Conservation (phyloP, 1,140 invertebrate species). For the Halictus rubicundus region DNA sequence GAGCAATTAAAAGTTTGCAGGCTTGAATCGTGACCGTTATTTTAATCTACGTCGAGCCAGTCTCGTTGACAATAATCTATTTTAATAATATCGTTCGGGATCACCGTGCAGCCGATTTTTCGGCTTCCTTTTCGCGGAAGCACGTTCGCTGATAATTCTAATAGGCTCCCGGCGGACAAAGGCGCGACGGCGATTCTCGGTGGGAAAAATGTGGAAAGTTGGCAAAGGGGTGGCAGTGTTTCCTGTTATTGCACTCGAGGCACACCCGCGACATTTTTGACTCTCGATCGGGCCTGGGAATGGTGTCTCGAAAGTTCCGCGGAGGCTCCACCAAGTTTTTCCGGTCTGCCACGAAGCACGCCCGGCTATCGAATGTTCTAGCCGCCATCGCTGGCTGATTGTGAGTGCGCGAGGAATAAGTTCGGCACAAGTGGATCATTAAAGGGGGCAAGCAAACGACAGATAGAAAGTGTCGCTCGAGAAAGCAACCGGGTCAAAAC, state of each 20-base stretch:
- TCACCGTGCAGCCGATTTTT: too few relatives aligned
- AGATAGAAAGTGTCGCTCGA: conserved; percentile 18
- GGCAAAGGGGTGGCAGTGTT: neutral
- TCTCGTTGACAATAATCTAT: too few relatives aligned
- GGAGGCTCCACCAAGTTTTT: conserved; percentile 14
- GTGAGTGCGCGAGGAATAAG: conserved; percentile 28
- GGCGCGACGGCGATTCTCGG: too few relatives aligned
- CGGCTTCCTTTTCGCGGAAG: too few relatives aligned
- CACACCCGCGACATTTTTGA: neutral
- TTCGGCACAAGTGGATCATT: conserved; percentile 28
- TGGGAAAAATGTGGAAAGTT: neutral
- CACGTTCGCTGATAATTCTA: too few relatives aligned
- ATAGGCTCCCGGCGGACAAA: too few relatives aligned
- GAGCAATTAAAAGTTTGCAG: too few relatives aligned
- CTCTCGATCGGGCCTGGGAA: too few relatives aligned
- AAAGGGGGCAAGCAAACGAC: conserved; percentile 27
- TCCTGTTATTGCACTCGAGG: neutral
- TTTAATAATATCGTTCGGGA: too few relatives aligned
- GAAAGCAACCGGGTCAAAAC: conserved; percentile 6
- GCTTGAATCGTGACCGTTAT: too few relatives aligned
- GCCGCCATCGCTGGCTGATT: conserved; percentile 7
- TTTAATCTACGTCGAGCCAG: too few relatives aligned
- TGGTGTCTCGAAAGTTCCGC: neutral
- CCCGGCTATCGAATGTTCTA: conserved; percentile 9
- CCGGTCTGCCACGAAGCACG: neutral